Evolutionary conservation across 2,113 vertebrate genomes (phyloP).

Genomic region (Phylloscopus trochiloides): DNA sequence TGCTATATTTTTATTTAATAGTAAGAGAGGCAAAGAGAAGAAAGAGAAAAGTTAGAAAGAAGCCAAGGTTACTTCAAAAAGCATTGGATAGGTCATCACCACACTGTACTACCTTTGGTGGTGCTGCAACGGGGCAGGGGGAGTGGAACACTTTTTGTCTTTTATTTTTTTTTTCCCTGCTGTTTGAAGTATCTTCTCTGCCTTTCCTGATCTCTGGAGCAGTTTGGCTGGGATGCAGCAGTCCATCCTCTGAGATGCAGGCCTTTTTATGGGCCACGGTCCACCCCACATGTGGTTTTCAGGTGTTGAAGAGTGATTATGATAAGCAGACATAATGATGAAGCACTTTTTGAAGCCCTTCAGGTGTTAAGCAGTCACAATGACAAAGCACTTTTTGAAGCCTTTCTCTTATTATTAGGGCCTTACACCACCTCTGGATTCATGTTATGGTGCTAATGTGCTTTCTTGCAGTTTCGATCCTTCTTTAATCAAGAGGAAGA

Average conservation of each 20-base stretch:
- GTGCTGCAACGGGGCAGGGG: neutral
- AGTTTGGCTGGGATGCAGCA: neutral
- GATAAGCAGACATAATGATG: neutral
- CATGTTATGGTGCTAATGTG: fast-evolving
- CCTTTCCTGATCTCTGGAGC: neutral
- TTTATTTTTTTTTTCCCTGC: neutral
- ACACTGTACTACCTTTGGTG: neutral
- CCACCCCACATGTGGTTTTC: neutral
- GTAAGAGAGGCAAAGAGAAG: neutral
- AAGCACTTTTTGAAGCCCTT: neutral
- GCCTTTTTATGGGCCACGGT: neutral
- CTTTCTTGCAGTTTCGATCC: neutral
- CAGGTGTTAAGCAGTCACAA: neutral
- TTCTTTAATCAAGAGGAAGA: neutral
- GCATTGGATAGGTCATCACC: neutral
- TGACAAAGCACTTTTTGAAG: neutral
- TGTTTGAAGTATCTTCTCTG: neutral
- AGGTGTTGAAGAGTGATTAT: neutral
- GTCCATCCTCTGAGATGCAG: neutral
- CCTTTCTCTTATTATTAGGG: neutral
- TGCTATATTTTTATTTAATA: neutral
- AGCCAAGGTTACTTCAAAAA: neutral
- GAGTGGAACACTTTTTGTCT: neutral
- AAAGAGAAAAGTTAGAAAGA: neutral
- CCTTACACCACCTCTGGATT: neutral